Evolutionary conservation across 37 sponge, comb jelly and placozoan species (phyloP).

Genomic region (Axinella damicornis): DNA sequence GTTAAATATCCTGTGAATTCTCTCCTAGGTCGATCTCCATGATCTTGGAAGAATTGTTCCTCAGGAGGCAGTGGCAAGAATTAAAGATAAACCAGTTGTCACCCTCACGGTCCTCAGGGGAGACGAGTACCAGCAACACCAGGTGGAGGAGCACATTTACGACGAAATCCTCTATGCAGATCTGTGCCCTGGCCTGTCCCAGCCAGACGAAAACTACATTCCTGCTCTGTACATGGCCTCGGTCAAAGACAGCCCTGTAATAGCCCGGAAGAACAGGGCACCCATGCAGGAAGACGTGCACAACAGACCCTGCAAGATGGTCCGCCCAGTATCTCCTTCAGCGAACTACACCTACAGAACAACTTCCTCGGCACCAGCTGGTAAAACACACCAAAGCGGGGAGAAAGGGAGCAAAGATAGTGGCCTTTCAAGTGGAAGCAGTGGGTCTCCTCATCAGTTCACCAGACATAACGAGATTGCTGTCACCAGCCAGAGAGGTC

Average conservation of each 20-base stretch:
- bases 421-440: constrained; percentile 78
- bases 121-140: not conserved
- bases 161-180: constrained; percentile 64
- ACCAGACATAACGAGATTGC: too few species aligned
- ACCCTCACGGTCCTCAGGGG: constrained; percentile 56
- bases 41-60: constrained; percentile 39
- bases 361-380: not conserved
- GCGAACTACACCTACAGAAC: not conserved
- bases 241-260: too few species aligned
- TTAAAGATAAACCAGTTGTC: constrained; percentile 62
- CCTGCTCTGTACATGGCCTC: not conserved
- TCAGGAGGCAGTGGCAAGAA: constrained; percentile 63
- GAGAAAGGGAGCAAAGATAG: constrained; percentile 67
- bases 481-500: too few species aligned
- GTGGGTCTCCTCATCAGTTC: constrained; percentile 16
- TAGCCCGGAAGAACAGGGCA: not conserved
- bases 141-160: constrained; percentile 38
- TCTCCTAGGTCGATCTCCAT: constrained; percentile 45
- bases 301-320: not conserved
- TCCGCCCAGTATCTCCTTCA: not conserved
- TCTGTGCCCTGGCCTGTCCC: constrained; percentile 35
- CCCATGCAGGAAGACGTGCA: not conserved
- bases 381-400: too few species aligned
- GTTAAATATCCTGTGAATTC: not conserved
- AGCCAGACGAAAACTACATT: constrained; percentile 38